Evolutionary conservation across 2,797 vertebrate species (phyloP), one percentile per base, ranked within the genome.

Genomic region (Manis crassicaudata): DNA sequence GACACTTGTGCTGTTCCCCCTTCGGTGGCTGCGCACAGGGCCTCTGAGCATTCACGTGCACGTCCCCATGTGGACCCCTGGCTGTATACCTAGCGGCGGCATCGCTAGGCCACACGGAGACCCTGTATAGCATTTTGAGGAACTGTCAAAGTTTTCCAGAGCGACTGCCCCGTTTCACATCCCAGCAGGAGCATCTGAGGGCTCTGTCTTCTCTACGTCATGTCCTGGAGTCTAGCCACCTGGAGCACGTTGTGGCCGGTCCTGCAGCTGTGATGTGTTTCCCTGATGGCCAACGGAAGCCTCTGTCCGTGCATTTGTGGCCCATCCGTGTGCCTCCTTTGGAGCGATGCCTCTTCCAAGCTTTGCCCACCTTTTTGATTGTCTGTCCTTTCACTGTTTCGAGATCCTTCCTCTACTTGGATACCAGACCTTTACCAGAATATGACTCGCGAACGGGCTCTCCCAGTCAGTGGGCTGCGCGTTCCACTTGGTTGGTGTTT

Each of bases 161-260:
- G 63, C 6, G 32, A 10, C 62, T 16, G 8, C 37, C 11, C 18
- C 8, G 0, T 5, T 27, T 43, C 13, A 2, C 32, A 0, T n/a
- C 46, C 25, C 6, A 13, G 20, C 32, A 3, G 52, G 25, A 46
- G 50, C 9, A 0, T 0, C 2, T 2, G 21, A 25, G 27, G 25
- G 5, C 17, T 16, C 79, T 3, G 4, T 9, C 10, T 58, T 35
- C 52, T 37, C 67, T 35, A 0, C 6, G 0, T 21, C 29, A 5
- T 8, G 10, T 32, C 72, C 32, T 16, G 29, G 5, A 32, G 2
- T 46, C 16, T 14, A 5, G 63, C 40, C 17, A 2, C 9, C 18
- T 2, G 5, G 18, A 3, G 9, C 1, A 0, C 0, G n/a, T 7
- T 4, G 9, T 40, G 21, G n/a, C 25, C 0, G 32, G 60, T 35